Base-by-base conservation (phyloP, 2,113 vertebrate species). In the Pelusios castaneus region DNA sequence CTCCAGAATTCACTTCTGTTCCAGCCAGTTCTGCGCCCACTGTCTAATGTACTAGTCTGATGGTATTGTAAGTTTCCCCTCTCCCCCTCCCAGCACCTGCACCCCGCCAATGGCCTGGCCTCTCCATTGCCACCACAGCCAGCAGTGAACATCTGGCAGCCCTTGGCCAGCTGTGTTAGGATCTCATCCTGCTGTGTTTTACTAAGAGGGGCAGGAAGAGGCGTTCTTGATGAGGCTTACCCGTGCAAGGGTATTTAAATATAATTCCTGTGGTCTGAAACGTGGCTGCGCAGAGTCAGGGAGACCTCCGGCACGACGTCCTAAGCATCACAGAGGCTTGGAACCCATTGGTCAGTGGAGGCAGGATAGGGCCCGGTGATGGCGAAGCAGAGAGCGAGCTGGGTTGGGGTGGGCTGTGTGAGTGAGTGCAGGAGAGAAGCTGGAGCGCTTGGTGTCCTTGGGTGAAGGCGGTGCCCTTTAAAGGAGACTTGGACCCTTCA, bases 121-220 rank as follows among this genome's bases (percentile, higher is more conserved):
- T 19, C 27, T 2, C 13, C 43, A 14, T 16, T 17, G 25, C 55
- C 79, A 19, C 2, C 52, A 25, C 77, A 2, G 0, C 55, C 2
- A 11, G n/a, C n/a, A 73, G 67, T 70, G 63, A 21, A 6, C 19
- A 2, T 17, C 34, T 67, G 29, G 34, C 60, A n/a, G 60, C 60
- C 34, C 29, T 67, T 67, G 60, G 60, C 31, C 67, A 2, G 29
- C 27, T 4, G 29, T 13, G 7, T 6, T 16, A 60, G 58, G 17
- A 14, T 67, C 31, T 67, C 60, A 19, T 10, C 34, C 31, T n/a
- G 34, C 31, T 67, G 60, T 7, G 7, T 31, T n/a, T 67, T 9
- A 67, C 34, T 67, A 9, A 34, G 34, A 17, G 34, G 34, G 34
- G 34, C 34, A n/a, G 17, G 63, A 22, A 21, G 16, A 38, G n/a